A percentile compares a stretch with the other conserved stretches of the same genome.
Conservation (phyloP, 2,797 vertebrate species). For the Ctenochaetus hawaiiensis region DNA sequence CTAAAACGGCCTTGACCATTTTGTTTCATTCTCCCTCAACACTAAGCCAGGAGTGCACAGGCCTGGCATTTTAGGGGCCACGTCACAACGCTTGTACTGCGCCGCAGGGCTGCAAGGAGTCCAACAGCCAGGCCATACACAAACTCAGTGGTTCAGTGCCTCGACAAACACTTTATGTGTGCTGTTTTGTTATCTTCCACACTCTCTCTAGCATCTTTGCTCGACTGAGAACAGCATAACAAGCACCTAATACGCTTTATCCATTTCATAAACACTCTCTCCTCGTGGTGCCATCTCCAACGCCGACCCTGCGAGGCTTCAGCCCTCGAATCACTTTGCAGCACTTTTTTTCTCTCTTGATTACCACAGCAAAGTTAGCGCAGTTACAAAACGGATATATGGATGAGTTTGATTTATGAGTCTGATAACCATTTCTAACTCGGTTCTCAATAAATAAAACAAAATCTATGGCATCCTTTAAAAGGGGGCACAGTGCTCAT, state of each 20-base stretch:
- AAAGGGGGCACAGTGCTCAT: constrained; percentile 2
- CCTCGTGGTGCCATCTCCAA: constrained; percentile 16
- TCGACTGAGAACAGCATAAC: constrained; percentile 41
- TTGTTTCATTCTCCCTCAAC: constrained; percentile 57
- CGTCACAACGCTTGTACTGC: constrained; percentile 58
- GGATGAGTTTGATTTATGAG: constrained; percentile 3
- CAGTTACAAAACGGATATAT: constrained; percentile 3
- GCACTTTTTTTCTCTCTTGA: constrained; percentile 9
- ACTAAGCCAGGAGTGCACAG: constrained; percentile 46
- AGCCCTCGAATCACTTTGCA: constrained; percentile 27
- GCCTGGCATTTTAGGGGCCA: constrained; percentile 67
- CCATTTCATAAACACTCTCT: constrained; percentile 35
- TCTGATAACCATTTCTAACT: background rate
- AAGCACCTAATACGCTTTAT: constrained; percentile 46
- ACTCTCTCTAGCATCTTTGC: constrained; percentile 26
- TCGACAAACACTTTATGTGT: constrained; percentile 40
- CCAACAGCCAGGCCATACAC: constrained; percentile 42
- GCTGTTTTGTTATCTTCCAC: constrained; percentile 43
- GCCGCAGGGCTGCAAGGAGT: constrained; percentile 49
- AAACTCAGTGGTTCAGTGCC: constrained; percentile 29
- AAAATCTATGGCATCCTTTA: background rate
- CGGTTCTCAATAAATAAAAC: background rate
- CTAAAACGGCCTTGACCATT: constrained; percentile 49
- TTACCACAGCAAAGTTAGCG: constrained; percentile 18
- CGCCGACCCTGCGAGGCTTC: constrained; percentile 10